Evolutionary conservation across 1,140 invertebrate genomes (phyloP).

Genomic region (Drosophila sechellia): DNA sequence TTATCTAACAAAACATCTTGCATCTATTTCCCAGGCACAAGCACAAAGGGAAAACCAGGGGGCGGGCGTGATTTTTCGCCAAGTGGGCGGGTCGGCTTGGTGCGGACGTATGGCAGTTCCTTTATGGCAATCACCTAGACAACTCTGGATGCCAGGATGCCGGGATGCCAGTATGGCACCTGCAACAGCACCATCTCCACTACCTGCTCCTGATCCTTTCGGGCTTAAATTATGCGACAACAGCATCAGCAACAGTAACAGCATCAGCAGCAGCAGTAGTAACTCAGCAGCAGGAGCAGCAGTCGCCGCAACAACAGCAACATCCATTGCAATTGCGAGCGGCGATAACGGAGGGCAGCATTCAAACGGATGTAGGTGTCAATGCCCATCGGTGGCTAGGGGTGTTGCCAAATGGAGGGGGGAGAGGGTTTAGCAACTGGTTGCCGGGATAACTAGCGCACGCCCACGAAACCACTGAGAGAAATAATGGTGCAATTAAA

Average conservation of each 20-base stretch:
- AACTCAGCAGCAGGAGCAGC: conserved; percentile 20
- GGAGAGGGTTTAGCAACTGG: conserved; percentile 31
- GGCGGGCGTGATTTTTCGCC: background rate
- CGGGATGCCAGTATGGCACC: conserved; percentile 23
- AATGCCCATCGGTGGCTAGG: conserved; percentile 38
- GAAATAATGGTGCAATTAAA: background rate
- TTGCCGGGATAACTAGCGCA: conserved; percentile 26
- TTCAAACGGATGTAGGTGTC: conserved; percentile 52
- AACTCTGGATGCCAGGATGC: conserved; percentile 26
- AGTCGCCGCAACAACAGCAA: conserved; percentile 10
- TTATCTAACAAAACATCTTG: conserved; percentile 39
- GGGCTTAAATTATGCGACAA: conserved; percentile 66
- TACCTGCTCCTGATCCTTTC: conserved; percentile 6
- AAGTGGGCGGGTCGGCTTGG: background rate
- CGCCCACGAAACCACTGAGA: conserved; percentile 13
- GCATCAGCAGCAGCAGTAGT: conserved; percentile 5
- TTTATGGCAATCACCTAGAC: conserved; percentile 65
- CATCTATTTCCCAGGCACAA: conserved; percentile 38
- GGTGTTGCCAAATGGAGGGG: conserved; percentile 7
- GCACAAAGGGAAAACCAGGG: conserved; percentile 4
- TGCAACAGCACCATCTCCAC: conserved; percentile 3
- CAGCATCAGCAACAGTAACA: conserved; percentile 26
- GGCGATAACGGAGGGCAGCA: conserved; percentile 50
- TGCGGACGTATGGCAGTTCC: conserved; percentile 55
- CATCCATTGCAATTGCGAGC: conserved; percentile 62